Conservation (phyloP, 2,797 vertebrate species). For the Sparidentex hasta region DNA sequence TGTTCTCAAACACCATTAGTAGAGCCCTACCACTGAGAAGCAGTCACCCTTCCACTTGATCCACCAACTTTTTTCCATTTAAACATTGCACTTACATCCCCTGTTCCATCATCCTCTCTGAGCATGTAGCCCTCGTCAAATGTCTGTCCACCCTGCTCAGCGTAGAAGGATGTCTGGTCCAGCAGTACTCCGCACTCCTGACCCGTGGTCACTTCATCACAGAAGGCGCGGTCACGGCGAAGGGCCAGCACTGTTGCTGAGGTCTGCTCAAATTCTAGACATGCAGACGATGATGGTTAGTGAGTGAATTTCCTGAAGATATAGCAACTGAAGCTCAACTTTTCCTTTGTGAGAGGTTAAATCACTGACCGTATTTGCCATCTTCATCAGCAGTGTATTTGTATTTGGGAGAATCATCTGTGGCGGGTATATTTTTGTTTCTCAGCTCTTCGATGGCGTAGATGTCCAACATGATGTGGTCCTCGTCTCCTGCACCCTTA, state of each 20-base stretch:
- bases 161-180: slow-evolving; percentile 96
- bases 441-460: slow-evolving; percentile 97
- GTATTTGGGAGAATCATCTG: slow-evolving; percentile 93
- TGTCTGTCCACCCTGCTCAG: slow-evolving; percentile 98
- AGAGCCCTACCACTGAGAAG: neutral
- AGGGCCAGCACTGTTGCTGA: slow-evolving; percentile 92
- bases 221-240: slow-evolving; percentile 92
- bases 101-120: slow-evolving; percentile 88
- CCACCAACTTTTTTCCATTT: neutral
- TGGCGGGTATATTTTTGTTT: slow-evolving; percentile 85
- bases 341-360: neutral
- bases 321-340: too few species aligned
- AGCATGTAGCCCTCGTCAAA: slow-evolving; percentile 96
- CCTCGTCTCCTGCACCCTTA: slow-evolving; percentile 91
- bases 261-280: slow-evolving; percentile 84
- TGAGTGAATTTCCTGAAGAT: fast-evolving
- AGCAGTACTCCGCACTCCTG: slow-evolving; percentile 96
- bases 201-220: slow-evolving; percentile 91
- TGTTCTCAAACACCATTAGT: neutral
- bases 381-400: slow-evolving; percentile 85
- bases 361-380: slow-evolving; percentile 88
- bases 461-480: slow-evolving; percentile 98
- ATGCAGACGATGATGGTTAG: neutral
- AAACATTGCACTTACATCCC: slow-evolving; percentile 88
- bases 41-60: too few species aligned